phyloP scores from a whole-genome alignment of 2,888 invertebrate species.

The Noctua janthina region DNA sequence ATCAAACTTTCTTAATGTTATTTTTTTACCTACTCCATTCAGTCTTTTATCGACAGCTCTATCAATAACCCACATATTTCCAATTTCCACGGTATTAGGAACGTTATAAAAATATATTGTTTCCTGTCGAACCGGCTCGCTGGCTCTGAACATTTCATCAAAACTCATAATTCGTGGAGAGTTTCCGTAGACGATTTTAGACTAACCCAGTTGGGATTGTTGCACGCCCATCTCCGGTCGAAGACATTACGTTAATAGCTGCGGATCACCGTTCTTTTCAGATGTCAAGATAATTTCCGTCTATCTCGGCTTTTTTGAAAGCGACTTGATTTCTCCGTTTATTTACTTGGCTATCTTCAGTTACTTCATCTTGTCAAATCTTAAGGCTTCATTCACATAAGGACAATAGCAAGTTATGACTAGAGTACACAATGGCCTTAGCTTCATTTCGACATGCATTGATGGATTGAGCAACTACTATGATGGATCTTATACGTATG shows the following conservation, averaged over 20 bases:
- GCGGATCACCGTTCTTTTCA: constrained; percentile 54
- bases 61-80: constrained; percentile 64
- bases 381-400: constrained; percentile 11
- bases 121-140: constrained; percentile 81
- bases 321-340: background rate
- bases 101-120: constrained; percentile 77
- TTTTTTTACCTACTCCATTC: constrained; percentile 31
- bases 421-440: constrained; percentile 13
- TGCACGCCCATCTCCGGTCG: constrained; percentile 74
- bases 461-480: constrained; percentile 33
- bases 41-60: constrained; percentile 47
- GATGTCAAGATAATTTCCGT: constrained; percentile 39
- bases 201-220: constrained; percentile 82
- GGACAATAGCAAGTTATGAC: constrained; percentile 18
- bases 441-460: constrained; percentile 31
- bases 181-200: constrained; percentile 87
- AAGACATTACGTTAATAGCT: constrained; percentile 71
- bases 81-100: constrained; percentile 63
- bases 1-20: constrained; percentile 9
- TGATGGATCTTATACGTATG: constrained; percentile 32
- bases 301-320: constrained; percentile 21
- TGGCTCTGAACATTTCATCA: constrained; percentile 84
- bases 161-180: constrained; percentile 87
- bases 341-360: background rate
- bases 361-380: constrained; percentile 5